Evolutionary conservation across 2,797 vertebrate genomes (phyloP).

Genomic region (Buceros bicornis): DNA sequence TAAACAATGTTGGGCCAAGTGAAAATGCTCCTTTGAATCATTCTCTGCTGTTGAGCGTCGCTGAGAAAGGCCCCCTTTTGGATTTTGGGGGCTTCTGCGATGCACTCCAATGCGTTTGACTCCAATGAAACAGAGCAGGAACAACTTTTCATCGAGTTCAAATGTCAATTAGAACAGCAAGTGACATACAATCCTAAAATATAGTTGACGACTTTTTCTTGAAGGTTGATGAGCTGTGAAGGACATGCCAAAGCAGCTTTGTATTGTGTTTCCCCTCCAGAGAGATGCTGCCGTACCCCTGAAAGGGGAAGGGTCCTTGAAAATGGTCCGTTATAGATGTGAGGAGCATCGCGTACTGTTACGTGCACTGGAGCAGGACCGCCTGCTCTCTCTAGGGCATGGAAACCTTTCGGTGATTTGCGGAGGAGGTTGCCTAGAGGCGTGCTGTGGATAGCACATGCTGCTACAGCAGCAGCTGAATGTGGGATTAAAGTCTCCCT

Average conservation of each 20-base stretch:
- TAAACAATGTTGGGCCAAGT: not conserved
- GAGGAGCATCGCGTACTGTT: not conserved
- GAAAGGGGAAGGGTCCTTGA: not conserved
- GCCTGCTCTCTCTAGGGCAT: not conserved
- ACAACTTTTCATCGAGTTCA: constrained; percentile 83
- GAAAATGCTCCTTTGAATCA: not conserved
- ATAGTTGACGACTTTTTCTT: constrained; percentile 79
- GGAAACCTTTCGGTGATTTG: not conserved
- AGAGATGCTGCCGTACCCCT: not conserved
- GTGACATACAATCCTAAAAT: constrained; percentile 68
- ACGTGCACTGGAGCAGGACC: no score
- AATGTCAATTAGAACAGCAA: constrained; percentile 80
- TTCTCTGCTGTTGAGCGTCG: not conserved
- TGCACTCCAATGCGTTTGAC: constrained; percentile 74
- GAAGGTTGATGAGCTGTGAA: constrained; percentile 77
- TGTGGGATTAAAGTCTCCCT: not conserved
- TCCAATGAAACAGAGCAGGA: constrained; percentile 75
- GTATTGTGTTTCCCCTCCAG: not conserved
- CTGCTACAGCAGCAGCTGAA: not conserved
- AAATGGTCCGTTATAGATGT: not conserved
- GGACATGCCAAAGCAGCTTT: constrained; percentile 29
- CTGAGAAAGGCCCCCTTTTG: constrained; percentile 56
- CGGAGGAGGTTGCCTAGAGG: not conserved
- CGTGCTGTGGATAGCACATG: not conserved
- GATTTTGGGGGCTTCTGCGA: constrained; percentile 70